These are phyloP conservation scores for Microcebus tavaratra DNA, from an alignment of 2,113 vertebrate species.

Conservation along the genomic window DNA sequence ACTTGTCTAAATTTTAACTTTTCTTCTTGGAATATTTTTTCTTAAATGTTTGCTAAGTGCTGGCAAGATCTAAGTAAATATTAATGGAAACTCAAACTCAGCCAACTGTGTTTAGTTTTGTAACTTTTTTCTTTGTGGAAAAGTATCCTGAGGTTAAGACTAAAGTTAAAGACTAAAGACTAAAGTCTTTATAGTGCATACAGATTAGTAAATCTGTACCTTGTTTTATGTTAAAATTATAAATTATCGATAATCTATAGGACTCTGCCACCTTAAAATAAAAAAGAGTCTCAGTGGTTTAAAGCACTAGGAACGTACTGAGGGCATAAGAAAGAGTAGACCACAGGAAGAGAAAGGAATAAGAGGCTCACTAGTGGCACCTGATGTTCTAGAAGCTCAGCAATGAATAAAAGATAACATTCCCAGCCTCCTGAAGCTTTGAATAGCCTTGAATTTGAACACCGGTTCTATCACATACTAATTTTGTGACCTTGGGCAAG, in stretches of 20 bases:
- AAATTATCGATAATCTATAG: neutral
- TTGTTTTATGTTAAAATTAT: neutral
- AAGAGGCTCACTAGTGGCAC: neutral
- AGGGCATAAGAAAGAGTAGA: neutral
- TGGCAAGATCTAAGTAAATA: neutral
- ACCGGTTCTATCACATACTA: neutral
- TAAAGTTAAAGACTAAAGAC: too few species aligned
- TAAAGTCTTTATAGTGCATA: neutral
- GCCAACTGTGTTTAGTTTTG: neutral
- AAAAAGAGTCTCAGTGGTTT: neutral
- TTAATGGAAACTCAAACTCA: neutral
- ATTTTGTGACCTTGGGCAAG: neutral
- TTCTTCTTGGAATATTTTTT: neutral
- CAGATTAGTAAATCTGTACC: neutral
- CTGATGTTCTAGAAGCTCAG: neutral
- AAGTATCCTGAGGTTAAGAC: neutral
- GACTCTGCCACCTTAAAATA: neutral
- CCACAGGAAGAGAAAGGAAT: neutral
- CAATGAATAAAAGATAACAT: neutral
- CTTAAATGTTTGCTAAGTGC: neutral
- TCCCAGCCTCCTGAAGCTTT: neutral
- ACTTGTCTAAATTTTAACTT: neutral
- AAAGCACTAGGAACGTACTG: neutral
- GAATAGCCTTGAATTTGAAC: neutral
- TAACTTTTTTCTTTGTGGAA: neutral